Evolutionary conservation across 2,888 invertebrate genomes (phyloP), one percentile per base, ranked within the genome.

Genomic region (Platycnemis pennipes): DNA sequence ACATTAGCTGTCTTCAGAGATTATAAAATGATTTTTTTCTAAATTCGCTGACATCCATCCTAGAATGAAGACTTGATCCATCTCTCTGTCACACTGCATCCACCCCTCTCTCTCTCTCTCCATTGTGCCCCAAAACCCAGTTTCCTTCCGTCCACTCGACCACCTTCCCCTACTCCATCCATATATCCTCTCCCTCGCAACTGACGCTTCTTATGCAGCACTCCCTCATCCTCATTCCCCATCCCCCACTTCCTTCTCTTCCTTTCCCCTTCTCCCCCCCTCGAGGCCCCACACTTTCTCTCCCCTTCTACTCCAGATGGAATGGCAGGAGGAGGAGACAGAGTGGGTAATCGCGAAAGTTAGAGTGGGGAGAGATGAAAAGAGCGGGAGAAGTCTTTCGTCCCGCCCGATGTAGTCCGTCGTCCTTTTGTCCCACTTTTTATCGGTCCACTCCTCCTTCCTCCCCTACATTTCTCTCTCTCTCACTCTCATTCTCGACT

Each of bases 161-260:
- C 49, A 49, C 49, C 11, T 19, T 11, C 49, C 19, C 49, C 49
- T 16, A 49, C 49, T 49, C 49, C 1, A 16, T 49, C 49, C 49
- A 49, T 49, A 46, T 19, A 5, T 13, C 45, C 88, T 22, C 46
- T 2, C 45, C 88, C 44, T 88, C 88, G n/a, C 16, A 49, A 5
- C 88, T 88, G 13, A 31, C 77, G 13, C 77, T 49, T 77, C 46
- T 88, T 77, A n/a, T n/a, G n/a, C 77, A 13, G 31, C 77, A 46
- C 87, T 26, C n/a, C 19, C 22, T 53, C 44, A 44, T 44, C 69
- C 44, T n/a, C 26, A n/a, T 37, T 44, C 44, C 91, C 91, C 69
- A 69, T 89, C 56, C 91, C 56, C 91, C 49, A 63, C 63, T 91
- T 42, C 69, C 63, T 31, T 22, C 63, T 44, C 13, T 44, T 91